Base-by-base conservation (phyloP, 2,113 vertebrate genomes). In the Microcebus griseorufus region DNA sequence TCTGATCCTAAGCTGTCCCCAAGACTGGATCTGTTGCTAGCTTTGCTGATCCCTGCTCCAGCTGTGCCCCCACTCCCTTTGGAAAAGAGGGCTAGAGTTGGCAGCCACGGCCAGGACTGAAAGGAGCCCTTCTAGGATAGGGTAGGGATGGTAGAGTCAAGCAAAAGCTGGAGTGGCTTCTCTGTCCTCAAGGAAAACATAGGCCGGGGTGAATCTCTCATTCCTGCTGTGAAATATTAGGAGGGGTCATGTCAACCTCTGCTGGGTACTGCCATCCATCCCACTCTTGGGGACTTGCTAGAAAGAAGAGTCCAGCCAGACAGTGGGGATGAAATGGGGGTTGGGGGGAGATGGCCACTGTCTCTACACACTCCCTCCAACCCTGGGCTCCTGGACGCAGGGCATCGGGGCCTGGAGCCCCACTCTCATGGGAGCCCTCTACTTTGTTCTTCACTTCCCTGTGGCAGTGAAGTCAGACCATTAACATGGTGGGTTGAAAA, bases 231-330 rank as follows among this genome's bases (percentile, higher is more conserved):
- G 86, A 80, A 37, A 10, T 73, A 78, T 62, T 22, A 39, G 27
- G 37, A 75, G 75, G 39, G 29, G 22, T 27, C n/a, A n/a, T 34
- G 9, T 25, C 32, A 16, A 23, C n/a, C 4, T 84, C 37, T 89
- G 3, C 27, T 51, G 48, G 79, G 69, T 13, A 5, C 32, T 2
- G 0, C 72, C 23, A 0, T 16, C 17, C 29, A 0, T 34, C 34
- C 51, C 70, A 48, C 13, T 16, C 45, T 3, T 11, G 60, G 20
- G 23, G 25, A 20, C 58, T 82, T 79, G 9, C 37, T 51, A 27
- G 45, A 79, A 53, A 34, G 78, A 37, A 32, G 45, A 32, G n/a
- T 42, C 45, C 72, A 39, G 0, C 16, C 5, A 27, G 58, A 53
- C 11, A 6, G 5, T 12, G 7, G 64, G 18, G 17, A 16, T 65